Percentiles rank a stretch among this genome's conserved stretches.
Evolutionary conservation across 2,797 vertebrate genomes (phyloP).

Genomic region (Coregonus suidteri): DNA sequence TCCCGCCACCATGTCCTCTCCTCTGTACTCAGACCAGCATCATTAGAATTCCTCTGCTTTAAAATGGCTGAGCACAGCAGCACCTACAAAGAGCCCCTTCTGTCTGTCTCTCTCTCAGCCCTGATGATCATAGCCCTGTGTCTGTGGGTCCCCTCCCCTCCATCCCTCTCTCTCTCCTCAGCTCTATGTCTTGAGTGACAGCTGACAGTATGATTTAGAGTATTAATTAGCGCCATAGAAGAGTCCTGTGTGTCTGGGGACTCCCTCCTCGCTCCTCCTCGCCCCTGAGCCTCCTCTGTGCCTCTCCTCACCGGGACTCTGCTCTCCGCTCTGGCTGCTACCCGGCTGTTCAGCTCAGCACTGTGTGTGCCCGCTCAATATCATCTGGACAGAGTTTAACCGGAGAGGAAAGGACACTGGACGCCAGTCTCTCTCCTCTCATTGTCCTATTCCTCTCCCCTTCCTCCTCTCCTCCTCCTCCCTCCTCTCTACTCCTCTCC

Average conservation of each 20-base stretch:
- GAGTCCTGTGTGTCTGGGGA: slow-evolving; percentile 66
- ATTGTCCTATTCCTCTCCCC: slow-evolving; percentile 32
- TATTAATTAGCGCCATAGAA: slow-evolving; percentile 78
- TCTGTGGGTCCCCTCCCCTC: slow-evolving; percentile 52
- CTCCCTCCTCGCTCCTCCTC: slow-evolving; percentile 66
- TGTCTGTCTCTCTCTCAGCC: slow-evolving; percentile 40
- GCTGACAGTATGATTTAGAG: slow-evolving; percentile 82
- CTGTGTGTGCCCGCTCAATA: slow-evolving; percentile 77
- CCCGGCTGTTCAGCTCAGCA: slow-evolving; percentile 53
- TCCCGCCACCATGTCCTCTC: slow-evolving; percentile 25
- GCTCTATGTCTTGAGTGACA: slow-evolving; percentile 66
- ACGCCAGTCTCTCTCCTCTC: slow-evolving; percentile 68
- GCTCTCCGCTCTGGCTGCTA: no score
- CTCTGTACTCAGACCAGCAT: slow-evolving; percentile 53
- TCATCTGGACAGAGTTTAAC: slow-evolving; percentile 89
- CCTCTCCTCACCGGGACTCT: no score
- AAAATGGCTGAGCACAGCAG: slow-evolving; percentile 58
- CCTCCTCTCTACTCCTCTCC: no score
- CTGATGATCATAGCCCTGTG: slow-evolving; percentile 59
- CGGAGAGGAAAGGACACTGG: slow-evolving; percentile 71
- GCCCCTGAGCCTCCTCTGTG: slow-evolving; percentile 64
- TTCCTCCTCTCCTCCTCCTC: slow-evolving; percentile 29
- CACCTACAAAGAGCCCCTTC: slow-evolving; percentile 21
- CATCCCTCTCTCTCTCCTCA: slow-evolving; percentile 14
- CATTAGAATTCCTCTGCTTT: slow-evolving; percentile 68